Evolutionary conservation across 2,113 vertebrate species (phyloP), one percentile per base, ranked within the genome.

Genomic region (Bos javanicus): DNA sequence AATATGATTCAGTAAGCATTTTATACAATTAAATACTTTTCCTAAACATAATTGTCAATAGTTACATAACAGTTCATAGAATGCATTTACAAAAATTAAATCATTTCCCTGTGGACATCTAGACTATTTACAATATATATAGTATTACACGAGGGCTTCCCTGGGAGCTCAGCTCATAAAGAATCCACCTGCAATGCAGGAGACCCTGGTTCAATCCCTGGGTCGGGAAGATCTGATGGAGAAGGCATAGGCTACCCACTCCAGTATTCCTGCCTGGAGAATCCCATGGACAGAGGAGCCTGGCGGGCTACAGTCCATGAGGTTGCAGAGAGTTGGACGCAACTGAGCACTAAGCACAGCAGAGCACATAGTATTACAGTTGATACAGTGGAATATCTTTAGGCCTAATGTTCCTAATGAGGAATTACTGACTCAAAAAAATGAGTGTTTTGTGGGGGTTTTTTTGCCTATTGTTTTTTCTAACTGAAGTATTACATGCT

Each of bases 281-380:
- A 21, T 23, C 67, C 67, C n/a, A 36, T 23, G 67, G 67, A 71
- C 67, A 23, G 19, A 71, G 67, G 67, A 39, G n/a, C n/a, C 67
- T 71, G 67, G 5, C 1, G 2, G 67, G 19, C n/a, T 23, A 3
- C 10, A 23, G n/a, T 12, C 19, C n/a, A 39, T 5, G 2, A n/a
- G n/a, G 19, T 36, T n/a, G 4, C n/a, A 39, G 1, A 71, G 67
- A 71, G n/a, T 23, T 5, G 2, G 64, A 71, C 2, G 4, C 0
- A 2, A 11, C 64, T 36, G 64, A 36, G n/a, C 1, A 6, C 17
- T 12, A 0, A 23, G 19, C 19, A 1, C 64, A 6, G 25, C 57
- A 26, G 10, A 11, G n/a, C n/a, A 36, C n/a, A 14, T 28, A 12
- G 3, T 21, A 1, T 82, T n/a, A 36, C 33, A 81, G n/a, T 6